These are phyloP conservation scores for Eupeodes latifasciatus DNA, from an alignment of 2,888 invertebrate genomes.

Conservation along the genomic window DNA sequence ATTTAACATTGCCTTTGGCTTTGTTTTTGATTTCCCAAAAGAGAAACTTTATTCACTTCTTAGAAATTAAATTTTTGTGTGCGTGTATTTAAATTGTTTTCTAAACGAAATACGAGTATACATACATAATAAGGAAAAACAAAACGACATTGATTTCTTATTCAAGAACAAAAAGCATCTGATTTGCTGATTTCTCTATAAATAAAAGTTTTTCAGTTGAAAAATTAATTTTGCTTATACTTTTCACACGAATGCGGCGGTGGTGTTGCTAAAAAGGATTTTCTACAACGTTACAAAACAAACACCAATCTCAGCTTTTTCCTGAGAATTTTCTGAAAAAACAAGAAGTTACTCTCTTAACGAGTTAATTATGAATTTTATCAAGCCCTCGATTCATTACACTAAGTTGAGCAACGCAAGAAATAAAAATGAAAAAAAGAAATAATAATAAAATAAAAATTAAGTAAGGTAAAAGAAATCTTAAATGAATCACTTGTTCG, in stretches of 20 bases:
- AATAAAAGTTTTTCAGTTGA: no score
- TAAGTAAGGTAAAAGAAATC: slow-evolving; percentile 18
- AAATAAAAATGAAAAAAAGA: neutral
- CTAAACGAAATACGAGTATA: no score
- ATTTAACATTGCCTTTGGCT: neutral
- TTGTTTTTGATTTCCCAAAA: slow-evolving; percentile 10
- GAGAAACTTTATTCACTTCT: neutral
- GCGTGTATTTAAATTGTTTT: neutral
- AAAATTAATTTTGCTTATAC: no score
- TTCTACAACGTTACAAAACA: neutral
- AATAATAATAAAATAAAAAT: slow-evolving; percentile 13
- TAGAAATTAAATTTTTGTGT: no score
- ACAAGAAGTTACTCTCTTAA: neutral
- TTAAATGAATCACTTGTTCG: slow-evolving; percentile 36
- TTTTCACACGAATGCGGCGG: no score
- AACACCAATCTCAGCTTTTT: neutral
- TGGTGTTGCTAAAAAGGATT: no score
- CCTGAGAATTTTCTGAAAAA: neutral
- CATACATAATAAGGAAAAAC: neutral
- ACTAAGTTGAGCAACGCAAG: slow-evolving; percentile 2
- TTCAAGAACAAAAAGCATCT: no score
- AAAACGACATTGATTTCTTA: neutral
- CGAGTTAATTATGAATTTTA: slow-evolving; percentile 36
- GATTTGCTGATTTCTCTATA: no score
- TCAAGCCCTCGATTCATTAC: slow-evolving; percentile 31